phyloP scores from a whole-genome alignment of 2,113 vertebrate genomes.

The Ctenodactylus gundi region DNA sequence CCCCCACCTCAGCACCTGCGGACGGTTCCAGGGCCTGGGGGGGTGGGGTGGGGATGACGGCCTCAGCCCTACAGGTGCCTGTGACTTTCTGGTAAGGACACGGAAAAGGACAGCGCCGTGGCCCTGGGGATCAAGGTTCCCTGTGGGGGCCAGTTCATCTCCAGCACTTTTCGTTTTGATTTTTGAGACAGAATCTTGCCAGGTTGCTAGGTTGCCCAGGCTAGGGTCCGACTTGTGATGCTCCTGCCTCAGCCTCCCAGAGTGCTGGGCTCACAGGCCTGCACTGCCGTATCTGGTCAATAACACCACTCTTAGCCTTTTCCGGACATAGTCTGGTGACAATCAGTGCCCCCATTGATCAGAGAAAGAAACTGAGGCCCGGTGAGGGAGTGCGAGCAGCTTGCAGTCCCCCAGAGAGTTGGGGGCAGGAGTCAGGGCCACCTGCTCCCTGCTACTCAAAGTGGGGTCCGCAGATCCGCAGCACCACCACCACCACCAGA shows the following conservation, averaged over 20 bases:
- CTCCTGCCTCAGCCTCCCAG: too few relatives aligned
- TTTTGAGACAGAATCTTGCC: too few relatives aligned
- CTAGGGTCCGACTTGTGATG: too few relatives aligned
- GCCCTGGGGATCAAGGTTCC: too few relatives aligned
- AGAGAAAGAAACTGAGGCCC: background rate
- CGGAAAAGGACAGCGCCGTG: background rate
- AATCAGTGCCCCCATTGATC: background rate
- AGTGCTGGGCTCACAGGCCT: too few relatives aligned
- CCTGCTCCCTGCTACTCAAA: background rate
- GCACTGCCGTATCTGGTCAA: too few relatives aligned
- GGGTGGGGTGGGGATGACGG: too few relatives aligned
- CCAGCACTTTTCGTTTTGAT: too few relatives aligned
- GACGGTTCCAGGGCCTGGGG: too few relatives aligned
- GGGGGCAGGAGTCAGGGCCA: background rate
- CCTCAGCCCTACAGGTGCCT: background rate
- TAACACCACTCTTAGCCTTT: background rate
- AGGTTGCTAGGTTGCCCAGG: too few relatives aligned
- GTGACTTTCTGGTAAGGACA: background rate
- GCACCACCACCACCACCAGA: fast-evolving
- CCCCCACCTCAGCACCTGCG: background rate
- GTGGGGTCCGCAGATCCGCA: fast-evolving
- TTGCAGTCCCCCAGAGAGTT: background rate
- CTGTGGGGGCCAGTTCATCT: too few relatives aligned
- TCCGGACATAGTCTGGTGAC: background rate
- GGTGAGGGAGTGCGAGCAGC: background rate